Evolutionary conservation across 2,797 vertebrate species (phyloP).

Genomic region (Thripadectes ignobilis): DNA sequence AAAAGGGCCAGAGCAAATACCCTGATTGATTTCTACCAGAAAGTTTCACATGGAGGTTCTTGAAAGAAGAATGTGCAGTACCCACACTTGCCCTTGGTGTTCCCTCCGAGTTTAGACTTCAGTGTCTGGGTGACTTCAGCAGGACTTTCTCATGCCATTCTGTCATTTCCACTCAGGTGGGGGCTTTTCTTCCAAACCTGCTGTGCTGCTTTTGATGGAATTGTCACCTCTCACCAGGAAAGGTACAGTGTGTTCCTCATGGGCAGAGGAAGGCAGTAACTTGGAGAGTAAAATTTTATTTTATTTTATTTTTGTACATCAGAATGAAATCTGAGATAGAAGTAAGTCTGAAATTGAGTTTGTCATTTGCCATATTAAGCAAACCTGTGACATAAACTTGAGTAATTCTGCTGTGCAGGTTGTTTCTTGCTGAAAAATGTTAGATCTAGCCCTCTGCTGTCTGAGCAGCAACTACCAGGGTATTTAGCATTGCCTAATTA

Average conservation of each 20-base stretch:
- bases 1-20: neutral
- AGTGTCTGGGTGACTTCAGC: neutral
- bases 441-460: neutral
- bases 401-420: neutral
- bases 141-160: neutral
- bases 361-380: neutral
- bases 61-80: neutral
- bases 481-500: neutral
- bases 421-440: neutral
- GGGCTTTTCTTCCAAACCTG: neutral
- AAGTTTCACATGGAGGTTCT: neutral
- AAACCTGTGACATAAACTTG: neutral
- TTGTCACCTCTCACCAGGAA: neutral
- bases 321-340: neutral
- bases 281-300: neutral
- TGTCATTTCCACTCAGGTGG: neutral
- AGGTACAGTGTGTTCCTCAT: neutral
- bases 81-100: neutral
- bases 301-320: neutral
- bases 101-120: neutral
- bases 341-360: neutral
- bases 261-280: neutral
- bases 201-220: neutral
- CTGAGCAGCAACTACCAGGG: neutral
- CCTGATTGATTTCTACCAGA: neutral